phyloP scores from a whole-genome alignment of 2,888 invertebrate genomes.

The Oxycera nigricornis region DNA sequence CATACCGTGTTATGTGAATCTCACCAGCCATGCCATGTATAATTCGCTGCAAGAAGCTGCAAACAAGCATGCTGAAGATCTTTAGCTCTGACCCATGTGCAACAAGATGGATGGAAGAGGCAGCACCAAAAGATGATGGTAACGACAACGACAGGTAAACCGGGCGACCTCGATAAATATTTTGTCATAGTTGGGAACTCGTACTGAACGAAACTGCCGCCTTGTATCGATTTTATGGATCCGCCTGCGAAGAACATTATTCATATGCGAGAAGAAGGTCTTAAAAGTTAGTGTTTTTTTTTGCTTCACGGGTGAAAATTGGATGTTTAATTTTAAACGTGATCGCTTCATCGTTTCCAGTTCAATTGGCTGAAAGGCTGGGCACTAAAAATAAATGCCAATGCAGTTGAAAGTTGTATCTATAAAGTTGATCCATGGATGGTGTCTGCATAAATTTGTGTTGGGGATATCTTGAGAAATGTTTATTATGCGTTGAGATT shows the following conservation, averaged over 20 bases:
- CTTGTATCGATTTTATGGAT: not conserved
- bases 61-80: too few relatives aligned
- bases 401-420: too few relatives aligned
- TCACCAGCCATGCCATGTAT: not conserved
- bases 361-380: not conserved
- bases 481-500: too few relatives aligned
- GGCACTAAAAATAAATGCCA: not conserved
- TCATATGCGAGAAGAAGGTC: not conserved
- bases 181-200: slow-evolving; percentile 34
- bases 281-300: not conserved
- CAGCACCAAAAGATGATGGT: too few relatives aligned
- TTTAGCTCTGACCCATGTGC: too few relatives aligned
- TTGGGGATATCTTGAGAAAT: too few relatives aligned
- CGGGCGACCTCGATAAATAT: slow-evolving; percentile 45
- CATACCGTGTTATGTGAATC: not conserved
- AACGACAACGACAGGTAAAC: too few relatives aligned
- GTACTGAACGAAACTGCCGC: not conserved
- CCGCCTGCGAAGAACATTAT: slow-evolving; percentile 29
- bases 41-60: too few relatives aligned
- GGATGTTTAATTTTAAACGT: not conserved
- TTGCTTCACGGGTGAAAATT: not conserved
- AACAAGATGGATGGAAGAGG: too few relatives aligned
- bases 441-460: too few relatives aligned
- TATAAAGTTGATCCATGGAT: too few relatives aligned
- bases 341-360: not conserved